These are phyloP conservation scores for Dunckerocampus dactyliophorus DNA, from an alignment of 2,113 vertebrate species.

Conservation along the genomic window DNA sequence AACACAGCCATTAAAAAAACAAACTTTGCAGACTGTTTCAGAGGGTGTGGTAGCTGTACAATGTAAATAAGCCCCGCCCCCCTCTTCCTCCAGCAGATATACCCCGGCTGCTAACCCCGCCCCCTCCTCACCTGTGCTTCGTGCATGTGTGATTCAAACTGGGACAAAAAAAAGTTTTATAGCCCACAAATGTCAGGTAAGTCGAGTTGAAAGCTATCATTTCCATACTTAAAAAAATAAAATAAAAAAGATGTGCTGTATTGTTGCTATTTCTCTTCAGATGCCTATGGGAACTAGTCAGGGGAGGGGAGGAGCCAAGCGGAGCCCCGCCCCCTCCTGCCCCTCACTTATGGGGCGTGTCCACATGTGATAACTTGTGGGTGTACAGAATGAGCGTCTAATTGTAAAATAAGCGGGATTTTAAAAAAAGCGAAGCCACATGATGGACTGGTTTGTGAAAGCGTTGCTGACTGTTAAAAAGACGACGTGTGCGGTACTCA, in stretches of 20 bases:
- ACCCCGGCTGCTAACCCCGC: background rate
- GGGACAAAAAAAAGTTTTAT: conserved; percentile 73
- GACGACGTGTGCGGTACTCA: conserved; percentile 60
- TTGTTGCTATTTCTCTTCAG: conserved; percentile 75
- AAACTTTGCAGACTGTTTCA: conserved; percentile 78
- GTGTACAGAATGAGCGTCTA: conserved; percentile 63
- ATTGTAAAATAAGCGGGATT: conserved; percentile 12
- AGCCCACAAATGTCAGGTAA: conserved; percentile 79
- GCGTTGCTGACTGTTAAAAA: conserved; percentile 74
- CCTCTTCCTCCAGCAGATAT: conserved; percentile 34
- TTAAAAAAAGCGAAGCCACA: background rate
- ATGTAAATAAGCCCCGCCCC: conserved; percentile 72
- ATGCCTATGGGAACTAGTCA: conserved; percentile 72
- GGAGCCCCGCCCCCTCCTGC: background rate
- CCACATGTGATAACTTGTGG: conserved; percentile 76
- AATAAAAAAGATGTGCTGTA: conserved; percentile 71
- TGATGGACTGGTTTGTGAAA: conserved; percentile 49
- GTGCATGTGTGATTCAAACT: conserved; percentile 76
- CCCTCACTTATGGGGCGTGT: conserved; percentile 66
- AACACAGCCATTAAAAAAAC: conserved; percentile 81
- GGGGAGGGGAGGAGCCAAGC: conserved; percentile 35
- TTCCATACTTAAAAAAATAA: conserved; percentile 64
- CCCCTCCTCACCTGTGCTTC: conserved; percentile 73
- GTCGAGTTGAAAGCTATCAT: conserved; percentile 73
- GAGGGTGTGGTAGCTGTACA: conserved; percentile 76